Base-by-base conservation (phyloP, 2,113 vertebrate species). In the Salvelinus alpinus region DNA sequence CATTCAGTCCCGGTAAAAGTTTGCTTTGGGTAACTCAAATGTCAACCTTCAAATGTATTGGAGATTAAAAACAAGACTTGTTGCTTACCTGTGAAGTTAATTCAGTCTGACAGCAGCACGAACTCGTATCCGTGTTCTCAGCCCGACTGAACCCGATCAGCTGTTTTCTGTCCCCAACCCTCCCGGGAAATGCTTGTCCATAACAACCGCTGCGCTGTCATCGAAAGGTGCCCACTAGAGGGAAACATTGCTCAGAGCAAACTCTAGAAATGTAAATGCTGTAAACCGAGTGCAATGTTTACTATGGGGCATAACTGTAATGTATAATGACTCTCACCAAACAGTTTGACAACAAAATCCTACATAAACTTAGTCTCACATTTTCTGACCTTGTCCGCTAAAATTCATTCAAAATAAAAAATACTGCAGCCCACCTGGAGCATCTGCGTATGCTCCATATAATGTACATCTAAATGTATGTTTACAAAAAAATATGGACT, bases 121-220 rank as follows among this genome's bases (percentile, higher is more conserved):
- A 18, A 14, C 51, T 54, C 51, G 51, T 54, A 54, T 44, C 38
- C 9, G 38, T 44, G 38, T 44, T 44, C 38, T 64, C 48, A 47
- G 38, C 16, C n/a, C 71, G 25, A 44, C 38, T 81, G 71, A 78
- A 79, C 82, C 82, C 62, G 82, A 80, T 84, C 82, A 77, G 81
- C 84, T 76, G 80, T 85, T 66, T 70, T 20, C 70, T 38, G 73
- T 20, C 65, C 65, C 72, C 25, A 54, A 57, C 31, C 86, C 86
- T 84, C 86, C 3, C 80, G 87, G 88, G 84, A 78, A 91, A 90
- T 80, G 89, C 91, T 87, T 93, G 91, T 91, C 93, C 93, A 92
- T 93, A 92, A 92, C 93, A 93, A 94, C 93, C 85, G 74, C 76
- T 38, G 78, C 38, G 44, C 78, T 31, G 73, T 71, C 66, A 11